Evolutionary conservation across 2,113 vertebrate genomes (phyloP), one percentile per base, ranked within the genome.

Genomic region (Platysteira castanea): DNA sequence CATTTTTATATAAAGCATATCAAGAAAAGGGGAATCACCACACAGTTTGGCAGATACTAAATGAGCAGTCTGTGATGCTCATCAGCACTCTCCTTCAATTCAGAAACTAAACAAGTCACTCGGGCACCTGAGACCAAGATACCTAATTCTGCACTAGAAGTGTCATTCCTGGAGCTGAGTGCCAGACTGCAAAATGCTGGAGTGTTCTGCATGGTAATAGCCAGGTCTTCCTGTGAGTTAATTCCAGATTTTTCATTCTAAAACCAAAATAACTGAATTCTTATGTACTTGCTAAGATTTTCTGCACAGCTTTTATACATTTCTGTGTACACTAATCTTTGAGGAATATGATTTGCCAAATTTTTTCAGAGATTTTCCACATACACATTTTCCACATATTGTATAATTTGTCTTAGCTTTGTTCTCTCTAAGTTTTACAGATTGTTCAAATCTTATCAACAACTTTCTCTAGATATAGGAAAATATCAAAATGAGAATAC

Each of bases 341-440:
- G 39, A 94, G 67, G 70, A 94, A 80, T 74, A 91, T 6, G 15
- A 76, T 89, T 92, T 89, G 87, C 80, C 77, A 87, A 50, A 11
- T 79, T 89, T 90, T 95, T 94, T 87, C 42, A 65, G 52, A 94
- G 41, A 63, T 94, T 95, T 95, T 94, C 90, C 90, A 76, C 88
- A 73, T 73, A 83, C 26, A 69, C 41, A 57, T 94, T 97, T 94
- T 95, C 88, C 82, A 91, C 70, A 80, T 33, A 80, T 17, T 20
- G 39, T 80, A 91, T 77, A 69, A 86, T 85, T 88, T 90, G 61
- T 77, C 70, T 88, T 59, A 83, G 69, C 35, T 81, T 94, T 88
- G 63, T 37, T 54, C 53, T 83, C 17, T 0, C 0, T 74, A 61
- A 87, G 35, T 61, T 57, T 80, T 89, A 85, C 42, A 67, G 71